Percentiles rank a stretch among this genome's conserved stretches.
phyloP scores from a whole-genome alignment of 2,888 invertebrate genomes.

The Tetragnatha montana region DNA sequence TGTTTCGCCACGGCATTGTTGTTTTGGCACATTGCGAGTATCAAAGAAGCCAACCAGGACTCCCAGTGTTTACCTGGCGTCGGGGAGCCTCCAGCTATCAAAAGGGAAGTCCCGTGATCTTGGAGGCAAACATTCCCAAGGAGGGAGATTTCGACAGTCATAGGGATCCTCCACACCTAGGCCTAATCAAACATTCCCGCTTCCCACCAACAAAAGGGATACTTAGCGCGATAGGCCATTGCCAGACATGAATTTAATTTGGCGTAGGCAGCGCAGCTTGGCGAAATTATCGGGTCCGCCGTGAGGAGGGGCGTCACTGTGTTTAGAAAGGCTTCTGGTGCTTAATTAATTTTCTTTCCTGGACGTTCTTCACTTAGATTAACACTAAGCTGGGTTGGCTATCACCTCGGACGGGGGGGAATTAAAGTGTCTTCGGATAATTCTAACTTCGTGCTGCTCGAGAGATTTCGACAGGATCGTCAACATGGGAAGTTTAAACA shows the following conservation, averaged over 20 bases:
- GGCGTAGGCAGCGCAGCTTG: slow-evolving; percentile 56
- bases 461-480: neutral
- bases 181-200: slow-evolving; percentile 58
- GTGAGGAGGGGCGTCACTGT: neutral
- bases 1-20: neutral
- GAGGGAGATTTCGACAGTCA: slow-evolving; percentile 16
- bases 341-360: slow-evolving; percentile 37
- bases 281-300: slow-evolving; percentile 42
- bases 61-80: slow-evolving; percentile 45
- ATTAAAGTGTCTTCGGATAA: neutral
- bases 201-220: slow-evolving; percentile 8
- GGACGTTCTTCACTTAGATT: neutral
- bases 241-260: slow-evolving; percentile 52
- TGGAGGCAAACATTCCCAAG: slow-evolving; percentile 53
- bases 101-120: slow-evolving; percentile 53
- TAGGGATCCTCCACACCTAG: slow-evolving; percentile 50
- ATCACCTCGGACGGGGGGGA: neutral
- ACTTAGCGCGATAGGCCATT: slow-evolving; percentile 38
- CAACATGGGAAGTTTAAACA: neutral
- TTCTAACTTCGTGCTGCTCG: neutral
- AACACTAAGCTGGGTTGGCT: neutral
- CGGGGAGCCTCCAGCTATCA: slow-evolving; percentile 27
- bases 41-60: slow-evolving; percentile 27
- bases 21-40: slow-evolving; percentile 11
- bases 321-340: slow-evolving; percentile 44